Percentiles rank a stretch among this genome's conserved stretches.
phyloP scores from a whole-genome alignment of 2,888 invertebrate genomes.

The Sphaerophoria taeniata region DNA sequence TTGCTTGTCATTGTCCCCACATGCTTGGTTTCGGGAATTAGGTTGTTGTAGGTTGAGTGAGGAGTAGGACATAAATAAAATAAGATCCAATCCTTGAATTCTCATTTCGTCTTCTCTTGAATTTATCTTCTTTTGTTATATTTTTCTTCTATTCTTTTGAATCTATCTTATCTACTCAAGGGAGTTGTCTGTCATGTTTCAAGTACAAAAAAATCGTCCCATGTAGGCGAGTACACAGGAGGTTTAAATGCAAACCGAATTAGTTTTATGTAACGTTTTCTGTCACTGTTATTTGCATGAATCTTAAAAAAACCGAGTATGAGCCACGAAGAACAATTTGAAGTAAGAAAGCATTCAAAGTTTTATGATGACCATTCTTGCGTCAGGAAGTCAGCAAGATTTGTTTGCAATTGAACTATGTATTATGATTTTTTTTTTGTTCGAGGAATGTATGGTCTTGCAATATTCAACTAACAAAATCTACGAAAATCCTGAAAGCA shows the following conservation, averaged over 20 bases:
- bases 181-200: constrained; percentile 26
- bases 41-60: constrained; percentile 5
- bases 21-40: background rate
- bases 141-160: background rate
- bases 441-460: too few species aligned
- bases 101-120: too few species aligned
- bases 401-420: too few species aligned
- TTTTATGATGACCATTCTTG: background rate
- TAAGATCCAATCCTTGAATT: constrained; percentile 3
- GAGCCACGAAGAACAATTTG: background rate
- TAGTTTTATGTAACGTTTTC: background rate
- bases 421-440: too few species aligned
- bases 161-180: constrained; percentile 7
- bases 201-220: too few species aligned
- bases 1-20: constrained; percentile 25
- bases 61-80: background rate
- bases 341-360: constrained; percentile 4
- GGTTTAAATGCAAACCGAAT: background rate
- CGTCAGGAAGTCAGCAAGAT: too few species aligned
- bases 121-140: constrained; percentile 22
- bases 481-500: too few species aligned
- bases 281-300: background rate
- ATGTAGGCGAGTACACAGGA: constrained; percentile 12
- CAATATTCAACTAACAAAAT: too few species aligned
- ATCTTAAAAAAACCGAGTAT: too few species aligned